These are phyloP conservation scores for Microtus richardsoni DNA, from an alignment of 2,113 vertebrate species.

Conservation along the genomic window DNA sequence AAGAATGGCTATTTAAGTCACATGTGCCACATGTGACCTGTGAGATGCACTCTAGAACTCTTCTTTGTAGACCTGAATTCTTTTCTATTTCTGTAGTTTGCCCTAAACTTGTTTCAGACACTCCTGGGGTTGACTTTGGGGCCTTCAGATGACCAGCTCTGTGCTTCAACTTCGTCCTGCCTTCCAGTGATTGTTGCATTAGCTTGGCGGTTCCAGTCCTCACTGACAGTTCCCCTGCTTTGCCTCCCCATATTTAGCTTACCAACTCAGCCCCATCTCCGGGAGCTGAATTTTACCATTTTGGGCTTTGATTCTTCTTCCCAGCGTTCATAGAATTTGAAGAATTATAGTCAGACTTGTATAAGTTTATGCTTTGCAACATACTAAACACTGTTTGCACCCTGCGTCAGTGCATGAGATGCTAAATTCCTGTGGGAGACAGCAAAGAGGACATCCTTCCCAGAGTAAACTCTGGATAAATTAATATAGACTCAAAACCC, in stretches of 20 bases:
- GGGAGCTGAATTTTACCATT: conserved; percentile 24
- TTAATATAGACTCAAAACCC: background rate
- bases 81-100: background rate
- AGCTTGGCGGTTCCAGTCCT: background rate
- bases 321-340: background rate
- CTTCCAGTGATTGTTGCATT: background rate
- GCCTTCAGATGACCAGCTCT: background rate
- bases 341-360: background rate
- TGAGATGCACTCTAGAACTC: background rate
- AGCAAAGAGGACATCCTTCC: background rate
- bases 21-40: background rate
- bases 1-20: background rate
- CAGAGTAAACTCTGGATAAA: background rate
- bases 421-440: background rate
- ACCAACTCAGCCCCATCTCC: background rate
- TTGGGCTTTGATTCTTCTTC: background rate
- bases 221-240: background rate
- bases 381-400: background rate
- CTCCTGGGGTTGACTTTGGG: background rate
- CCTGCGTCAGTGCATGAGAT: background rate
- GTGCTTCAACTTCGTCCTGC: background rate
- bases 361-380: background rate
- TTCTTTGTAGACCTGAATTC: background rate
- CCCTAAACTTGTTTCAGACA: background rate
- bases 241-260: background rate